These are phyloP conservation scores for Aplodontia rufa DNA, from an alignment of 2,113 vertebrate species.

Conservation along the genomic window DNA sequence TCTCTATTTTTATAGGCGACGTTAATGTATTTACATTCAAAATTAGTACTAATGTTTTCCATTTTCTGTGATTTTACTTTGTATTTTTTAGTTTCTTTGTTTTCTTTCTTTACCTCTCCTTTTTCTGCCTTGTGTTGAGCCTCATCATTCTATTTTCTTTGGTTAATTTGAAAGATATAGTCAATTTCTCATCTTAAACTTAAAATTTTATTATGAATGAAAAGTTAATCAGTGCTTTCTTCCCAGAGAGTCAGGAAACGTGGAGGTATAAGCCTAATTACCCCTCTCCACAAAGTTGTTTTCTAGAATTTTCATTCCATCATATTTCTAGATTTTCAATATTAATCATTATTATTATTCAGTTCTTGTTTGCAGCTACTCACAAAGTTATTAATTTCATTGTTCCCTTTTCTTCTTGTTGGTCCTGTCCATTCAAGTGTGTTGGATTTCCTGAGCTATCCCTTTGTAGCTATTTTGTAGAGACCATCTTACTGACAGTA, in stretches of 20 bases:
- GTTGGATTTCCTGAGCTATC: background rate
- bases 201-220: background rate
- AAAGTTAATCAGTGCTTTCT: background rate
- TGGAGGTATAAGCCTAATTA: background rate
- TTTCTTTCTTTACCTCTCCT: background rate
- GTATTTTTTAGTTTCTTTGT: background rate
- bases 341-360: background rate
- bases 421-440: background rate
- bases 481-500: background rate
- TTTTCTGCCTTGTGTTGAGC: background rate
- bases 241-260: background rate
- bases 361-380: background rate
- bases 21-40: background rate
- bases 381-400: background rate
- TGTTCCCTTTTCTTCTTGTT: background rate
- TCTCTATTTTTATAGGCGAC: background rate
- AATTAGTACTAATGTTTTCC: background rate
- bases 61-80: background rate
- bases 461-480: background rate
- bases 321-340: background rate
- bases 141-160: background rate
- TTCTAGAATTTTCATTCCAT: background rate
- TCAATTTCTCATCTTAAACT: background rate
- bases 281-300: background rate
- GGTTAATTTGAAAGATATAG: background rate